A percentile compares a stretch with the other conserved stretches of the same genome.
Conservation (phyloP, 2,888 invertebrate species). For the Panorpa germanica region DNA sequence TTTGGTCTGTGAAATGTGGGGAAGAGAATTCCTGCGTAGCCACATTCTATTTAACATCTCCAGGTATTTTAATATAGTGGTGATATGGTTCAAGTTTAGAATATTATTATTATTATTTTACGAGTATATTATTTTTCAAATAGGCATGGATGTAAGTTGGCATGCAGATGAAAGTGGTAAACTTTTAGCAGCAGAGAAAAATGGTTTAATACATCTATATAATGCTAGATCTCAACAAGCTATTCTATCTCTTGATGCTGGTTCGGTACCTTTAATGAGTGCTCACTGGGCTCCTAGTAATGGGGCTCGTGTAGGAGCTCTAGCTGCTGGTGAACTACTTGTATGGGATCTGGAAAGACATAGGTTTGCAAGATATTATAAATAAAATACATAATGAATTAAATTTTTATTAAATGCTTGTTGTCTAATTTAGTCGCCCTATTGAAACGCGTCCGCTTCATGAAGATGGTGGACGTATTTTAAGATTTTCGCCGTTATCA, state of each 20-base stretch:
- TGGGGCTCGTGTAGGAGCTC: conserved; percentile 36
- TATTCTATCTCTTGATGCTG: conserved; percentile 43
- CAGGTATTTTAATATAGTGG: conserved; percentile 26
- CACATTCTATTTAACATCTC: conserved; percentile 42
- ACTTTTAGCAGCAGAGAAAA: conserved; percentile 54
- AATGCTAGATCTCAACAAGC: conserved; percentile 45
- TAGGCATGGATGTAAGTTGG: conserved; percentile 40
- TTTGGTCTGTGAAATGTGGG: conserved; percentile 35
- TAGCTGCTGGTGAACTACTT: conserved; percentile 44
- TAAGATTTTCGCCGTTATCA: conserved; percentile 40
- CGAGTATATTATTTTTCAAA: conserved; percentile 11
- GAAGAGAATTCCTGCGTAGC: conserved; percentile 30
- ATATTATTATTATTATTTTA: no score
- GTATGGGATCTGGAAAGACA: conserved; percentile 48
- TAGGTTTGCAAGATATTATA: conserved; percentile 27
- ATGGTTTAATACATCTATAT: conserved; percentile 52
- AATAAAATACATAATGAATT: conserved; percentile 5
- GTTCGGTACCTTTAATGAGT: conserved; percentile 36
- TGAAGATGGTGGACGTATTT: conserved; percentile 37
- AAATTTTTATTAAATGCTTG: conserved; percentile 9
- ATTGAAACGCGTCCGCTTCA: conserved; percentile 36
- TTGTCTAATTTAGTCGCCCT: conserved; percentile 30
- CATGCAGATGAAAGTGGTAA: conserved; percentile 49
- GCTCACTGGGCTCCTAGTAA: conserved; percentile 53
- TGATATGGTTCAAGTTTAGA: no score